A percentile compares a stretch with the other conserved stretches of the same genome.
Conservation (phyloP, 2,113 vertebrate genomes). For the Amblyopsis rosae region DNA sequence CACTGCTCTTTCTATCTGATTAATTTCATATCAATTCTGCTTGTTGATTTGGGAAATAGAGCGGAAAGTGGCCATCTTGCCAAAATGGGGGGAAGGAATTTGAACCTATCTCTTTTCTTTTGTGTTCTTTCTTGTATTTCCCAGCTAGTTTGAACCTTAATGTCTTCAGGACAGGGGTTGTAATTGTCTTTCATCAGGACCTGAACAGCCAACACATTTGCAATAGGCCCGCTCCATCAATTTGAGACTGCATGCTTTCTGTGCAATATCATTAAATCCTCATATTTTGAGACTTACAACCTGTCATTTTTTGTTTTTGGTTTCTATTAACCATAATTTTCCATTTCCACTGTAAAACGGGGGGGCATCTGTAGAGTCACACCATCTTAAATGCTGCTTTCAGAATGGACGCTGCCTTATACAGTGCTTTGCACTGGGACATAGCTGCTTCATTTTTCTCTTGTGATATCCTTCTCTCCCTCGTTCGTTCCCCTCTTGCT, state of each 20-base stretch:
- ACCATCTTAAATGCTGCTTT: conserved; percentile 17
- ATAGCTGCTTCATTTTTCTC: conserved; percentile 53
- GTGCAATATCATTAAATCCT: not conserved
- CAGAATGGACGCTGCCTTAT: conserved; percentile 49
- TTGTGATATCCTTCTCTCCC: conserved; percentile 60
- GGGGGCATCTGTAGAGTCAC: not conserved
- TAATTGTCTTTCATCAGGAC: too few species aligned
- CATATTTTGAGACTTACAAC: not conserved
- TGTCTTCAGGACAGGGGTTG: not conserved
- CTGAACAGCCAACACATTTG: too few species aligned
- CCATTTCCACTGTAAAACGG: conserved; percentile 14
- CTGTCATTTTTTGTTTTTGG: conserved; percentile 10
- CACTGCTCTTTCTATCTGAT: conserved; percentile 17
- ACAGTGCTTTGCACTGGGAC: conserved; percentile 45
- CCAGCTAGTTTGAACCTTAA: not conserved
- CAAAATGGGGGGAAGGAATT: not conserved
- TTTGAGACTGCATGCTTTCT: not conserved
- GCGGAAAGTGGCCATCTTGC: conserved; percentile 1
- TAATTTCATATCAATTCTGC: conserved; percentile 7
- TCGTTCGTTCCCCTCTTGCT: conserved; percentile 61
- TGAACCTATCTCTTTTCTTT: not conserved
- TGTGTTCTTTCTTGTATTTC: not conserved
- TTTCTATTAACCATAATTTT: not conserved
- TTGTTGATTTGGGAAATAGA: not conserved
- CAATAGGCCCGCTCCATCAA: too few species aligned